Conservation (phyloP, 2,888 invertebrate genomes). For the Cephus sareptanus region DNA sequence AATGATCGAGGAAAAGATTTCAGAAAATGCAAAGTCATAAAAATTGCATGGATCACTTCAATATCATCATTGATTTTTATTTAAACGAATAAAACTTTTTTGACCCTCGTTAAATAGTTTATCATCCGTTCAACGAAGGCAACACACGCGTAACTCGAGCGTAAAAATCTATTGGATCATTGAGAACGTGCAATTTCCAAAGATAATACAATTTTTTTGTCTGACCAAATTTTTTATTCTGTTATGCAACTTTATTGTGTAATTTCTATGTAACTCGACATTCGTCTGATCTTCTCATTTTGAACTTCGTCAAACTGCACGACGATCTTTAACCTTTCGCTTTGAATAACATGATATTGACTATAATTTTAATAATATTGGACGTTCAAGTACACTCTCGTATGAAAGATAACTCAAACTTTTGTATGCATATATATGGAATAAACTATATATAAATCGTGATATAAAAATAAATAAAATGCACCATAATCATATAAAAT, state of each 20-base stretch:
- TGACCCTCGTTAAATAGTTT: background rate
- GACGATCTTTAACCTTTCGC: background rate
- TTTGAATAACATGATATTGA: background rate
- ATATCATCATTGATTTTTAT: background rate
- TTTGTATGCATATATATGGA: background rate
- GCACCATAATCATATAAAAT: background rate
- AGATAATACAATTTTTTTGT: background rate
- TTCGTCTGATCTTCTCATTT: background rate
- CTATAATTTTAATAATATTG: background rate
- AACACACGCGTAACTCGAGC: background rate
- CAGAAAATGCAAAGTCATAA: background rate
- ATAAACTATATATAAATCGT: background rate
- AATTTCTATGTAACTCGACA: background rate
- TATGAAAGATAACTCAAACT: background rate
- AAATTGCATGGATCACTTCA: background rate
- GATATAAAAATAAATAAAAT: background rate
- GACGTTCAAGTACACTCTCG: background rate
- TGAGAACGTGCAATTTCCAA: background rate
- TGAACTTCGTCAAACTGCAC: background rate
- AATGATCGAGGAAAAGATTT: background rate
- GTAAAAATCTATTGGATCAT: background rate
- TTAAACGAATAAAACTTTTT: background rate
- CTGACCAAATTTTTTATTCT: background rate
- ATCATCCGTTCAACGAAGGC: background rate
- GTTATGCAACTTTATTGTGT: background rate